These are phyloP conservation scores for Montipora cactus DNA, from an alignment of 64 coral and sea anemone species.

Conservation along the genomic window DNA sequence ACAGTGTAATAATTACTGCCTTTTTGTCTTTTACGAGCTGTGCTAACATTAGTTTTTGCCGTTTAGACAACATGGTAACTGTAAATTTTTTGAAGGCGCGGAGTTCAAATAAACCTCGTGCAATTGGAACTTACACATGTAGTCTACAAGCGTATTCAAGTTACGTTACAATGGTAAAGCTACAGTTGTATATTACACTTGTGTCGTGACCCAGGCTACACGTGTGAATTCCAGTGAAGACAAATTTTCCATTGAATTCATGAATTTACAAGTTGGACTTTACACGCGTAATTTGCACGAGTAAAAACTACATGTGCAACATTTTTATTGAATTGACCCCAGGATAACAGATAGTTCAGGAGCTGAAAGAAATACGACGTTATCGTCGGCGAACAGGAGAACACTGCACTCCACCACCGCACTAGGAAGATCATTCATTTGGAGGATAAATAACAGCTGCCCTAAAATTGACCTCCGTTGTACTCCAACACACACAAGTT, in stretches of 20 bases:
- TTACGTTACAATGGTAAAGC: neutral
- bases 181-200: conserved; percentile 9
- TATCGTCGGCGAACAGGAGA: too few species aligned
- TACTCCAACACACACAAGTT: too few species aligned
- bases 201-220: neutral
- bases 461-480: too few species aligned
- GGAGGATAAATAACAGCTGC: too few species aligned
- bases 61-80: conserved; percentile 21
- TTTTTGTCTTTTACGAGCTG: conserved; percentile 19
- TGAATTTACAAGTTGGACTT: neutral
- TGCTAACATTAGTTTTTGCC: conserved; percentile 1
- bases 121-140: conserved; percentile 1
- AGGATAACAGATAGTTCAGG: too few species aligned
- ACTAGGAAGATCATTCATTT: too few species aligned
- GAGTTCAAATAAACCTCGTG: neutral
- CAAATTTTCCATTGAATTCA: neutral
- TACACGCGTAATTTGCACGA: too few species aligned
- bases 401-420: too few species aligned
- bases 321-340: too few species aligned
- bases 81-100: neutral
- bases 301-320: too few species aligned
- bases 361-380: too few species aligned
- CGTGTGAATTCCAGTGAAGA: neutral
- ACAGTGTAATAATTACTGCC: neutral
- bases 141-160: neutral